Evolutionary conservation across 2,797 vertebrate genomes (phyloP).

Genomic region (Catostomus latipinnis): DNA sequence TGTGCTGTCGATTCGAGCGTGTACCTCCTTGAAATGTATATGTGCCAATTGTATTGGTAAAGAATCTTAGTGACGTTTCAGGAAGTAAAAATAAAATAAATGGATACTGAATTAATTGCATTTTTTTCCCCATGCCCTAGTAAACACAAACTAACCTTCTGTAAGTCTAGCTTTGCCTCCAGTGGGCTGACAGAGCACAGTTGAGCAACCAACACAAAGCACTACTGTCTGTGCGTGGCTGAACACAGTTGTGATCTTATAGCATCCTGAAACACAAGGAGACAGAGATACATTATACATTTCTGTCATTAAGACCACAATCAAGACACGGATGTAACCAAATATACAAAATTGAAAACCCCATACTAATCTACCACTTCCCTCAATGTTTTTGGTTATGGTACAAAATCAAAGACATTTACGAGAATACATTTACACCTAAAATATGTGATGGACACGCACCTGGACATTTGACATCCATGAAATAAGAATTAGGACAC

Average conservation of each 20-base stretch:
- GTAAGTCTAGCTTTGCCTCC: conserved; percentile 98
- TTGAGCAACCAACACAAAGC: conserved; percentile 94
- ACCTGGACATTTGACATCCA: conserved; percentile 96
- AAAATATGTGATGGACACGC: conserved; percentile 25
- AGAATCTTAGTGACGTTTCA: too few relatives aligned
- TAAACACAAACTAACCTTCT: conserved; percentile 78
- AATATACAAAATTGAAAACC: background rate
- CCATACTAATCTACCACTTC: too few relatives aligned
- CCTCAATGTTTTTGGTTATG: too few relatives aligned
- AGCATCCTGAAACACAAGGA: conserved; percentile 83
- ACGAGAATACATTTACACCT: too few relatives aligned
- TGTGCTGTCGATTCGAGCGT: too few relatives aligned
- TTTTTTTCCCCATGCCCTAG: too few relatives aligned
- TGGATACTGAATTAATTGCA: too few relatives aligned
- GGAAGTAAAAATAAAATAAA: too few relatives aligned
- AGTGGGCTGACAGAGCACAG: conserved; percentile 75
- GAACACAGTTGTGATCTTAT: conserved; percentile 98
- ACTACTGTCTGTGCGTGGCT: conserved; percentile 97
- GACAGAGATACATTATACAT: background rate
- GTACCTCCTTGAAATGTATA: too few relatives aligned
- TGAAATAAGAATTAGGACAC: conserved; percentile 94
- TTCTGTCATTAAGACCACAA: too few relatives aligned
- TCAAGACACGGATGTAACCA: background rate
- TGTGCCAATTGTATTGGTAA: too few relatives aligned
- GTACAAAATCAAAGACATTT: too few relatives aligned